Evolutionary conservation across 1,140 invertebrate genomes (phyloP).

Genomic region (Hirudo medicinalis): DNA sequence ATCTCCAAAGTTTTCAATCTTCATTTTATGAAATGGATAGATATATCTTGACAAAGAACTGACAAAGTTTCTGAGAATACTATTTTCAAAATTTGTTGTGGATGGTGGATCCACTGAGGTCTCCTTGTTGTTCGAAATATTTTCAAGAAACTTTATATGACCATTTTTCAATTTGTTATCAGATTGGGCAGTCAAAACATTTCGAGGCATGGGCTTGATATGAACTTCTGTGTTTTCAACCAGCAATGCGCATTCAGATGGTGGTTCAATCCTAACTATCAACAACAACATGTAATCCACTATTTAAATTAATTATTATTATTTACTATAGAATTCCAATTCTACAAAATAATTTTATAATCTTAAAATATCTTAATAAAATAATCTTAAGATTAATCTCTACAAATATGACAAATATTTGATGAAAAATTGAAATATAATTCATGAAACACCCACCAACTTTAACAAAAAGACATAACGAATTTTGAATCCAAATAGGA

Average conservation of each 20-base stretch:
- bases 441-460: background rate
- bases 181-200: too few species aligned
- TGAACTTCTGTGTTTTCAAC: background rate
- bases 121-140: too few species aligned
- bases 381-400: background rate
- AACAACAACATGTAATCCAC: background rate
- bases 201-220: background rate
- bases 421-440: background rate
- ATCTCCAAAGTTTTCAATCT: background rate
- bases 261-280: background rate
- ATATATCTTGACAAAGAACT: too few species aligned
- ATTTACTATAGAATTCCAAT: background rate
- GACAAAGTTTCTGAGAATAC: too few species aligned
- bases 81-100: too few species aligned
- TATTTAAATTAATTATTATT: too few species aligned
- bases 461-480: constrained; percentile 5
- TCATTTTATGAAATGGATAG: too few species aligned
- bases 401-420: background rate
- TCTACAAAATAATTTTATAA: too few species aligned
- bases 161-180: too few species aligned
- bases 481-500: constrained; percentile 1
- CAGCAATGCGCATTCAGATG: background rate
- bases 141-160: too few species aligned
- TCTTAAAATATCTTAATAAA: background rate
- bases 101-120: too few species aligned